These are phyloP conservation scores for Lycophotia porphyrea DNA, from an alignment of 2,888 invertebrate species.

Conservation along the genomic window DNA sequence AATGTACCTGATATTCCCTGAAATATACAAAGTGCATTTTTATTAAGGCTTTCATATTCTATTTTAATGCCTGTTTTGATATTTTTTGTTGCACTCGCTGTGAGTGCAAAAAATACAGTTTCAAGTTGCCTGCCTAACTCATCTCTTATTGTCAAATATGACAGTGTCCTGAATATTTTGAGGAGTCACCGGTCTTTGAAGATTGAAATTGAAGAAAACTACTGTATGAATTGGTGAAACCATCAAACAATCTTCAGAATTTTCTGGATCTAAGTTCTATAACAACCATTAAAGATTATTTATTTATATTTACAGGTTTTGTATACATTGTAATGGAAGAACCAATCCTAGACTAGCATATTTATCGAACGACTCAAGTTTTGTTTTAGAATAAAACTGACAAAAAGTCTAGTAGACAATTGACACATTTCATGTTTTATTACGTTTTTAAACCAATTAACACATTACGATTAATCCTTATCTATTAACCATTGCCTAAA, in stretches of 20 bases:
- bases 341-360: neutral
- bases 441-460: constrained; percentile 36
- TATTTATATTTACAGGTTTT: neutral
- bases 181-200: neutral
- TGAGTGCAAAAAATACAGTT: too few species aligned
- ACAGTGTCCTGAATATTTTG: neutral
- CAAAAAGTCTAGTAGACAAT: neutral
- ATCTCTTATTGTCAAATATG: neutral
- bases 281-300: neutral
- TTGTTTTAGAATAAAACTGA: neutral
- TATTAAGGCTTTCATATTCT: neutral
- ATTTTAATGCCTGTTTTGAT: neutral
- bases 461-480: constrained; percentile 31
- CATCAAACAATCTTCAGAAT: neutral
- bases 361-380: neutral
- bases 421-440: constrained; percentile 23
- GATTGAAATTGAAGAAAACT: neutral
- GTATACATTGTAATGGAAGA: neutral
- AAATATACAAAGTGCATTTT: neutral
- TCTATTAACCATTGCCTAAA: constrained; percentile 43
- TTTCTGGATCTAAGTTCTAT: neutral
- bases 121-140: neutral
- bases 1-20: neutral
- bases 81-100: neutral
- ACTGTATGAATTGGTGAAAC: neutral